These are phyloP conservation scores for Onychomys torridus DNA, from an alignment of 2,797 vertebrate species.

Conservation along the genomic window DNA sequence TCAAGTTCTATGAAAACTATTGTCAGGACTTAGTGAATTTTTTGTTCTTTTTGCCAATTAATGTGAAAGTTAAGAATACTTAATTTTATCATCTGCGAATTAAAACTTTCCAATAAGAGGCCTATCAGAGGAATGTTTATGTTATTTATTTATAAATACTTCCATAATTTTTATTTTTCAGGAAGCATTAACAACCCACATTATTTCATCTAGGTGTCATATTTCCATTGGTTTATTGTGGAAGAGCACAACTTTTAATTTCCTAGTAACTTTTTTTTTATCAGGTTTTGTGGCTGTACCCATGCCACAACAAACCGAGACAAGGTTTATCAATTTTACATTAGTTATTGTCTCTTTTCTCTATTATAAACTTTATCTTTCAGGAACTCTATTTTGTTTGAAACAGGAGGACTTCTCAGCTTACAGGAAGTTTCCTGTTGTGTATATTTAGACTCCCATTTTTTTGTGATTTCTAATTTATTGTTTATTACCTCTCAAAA, in stretches of 20 bases:
- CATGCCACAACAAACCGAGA: no score
- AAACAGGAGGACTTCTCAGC: slow-evolving; percentile 4
- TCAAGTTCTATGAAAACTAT: slow-evolving; percentile 25
- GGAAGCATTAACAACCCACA: slow-evolving; percentile 11
- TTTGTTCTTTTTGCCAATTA: slow-evolving; percentile 4
- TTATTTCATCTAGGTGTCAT: not conserved
- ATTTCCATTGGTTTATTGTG: slow-evolving; percentile 30
- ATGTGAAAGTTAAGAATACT: not conserved
- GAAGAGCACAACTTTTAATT: not conserved
- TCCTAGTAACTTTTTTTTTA: slow-evolving; percentile 6
- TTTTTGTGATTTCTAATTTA: not conserved
- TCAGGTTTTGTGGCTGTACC: no score
- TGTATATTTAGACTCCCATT: not conserved
- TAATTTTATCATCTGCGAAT: slow-evolving; percentile 11
- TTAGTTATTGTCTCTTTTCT: slow-evolving; percentile 26
- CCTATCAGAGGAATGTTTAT: not conserved
- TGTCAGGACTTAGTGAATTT: slow-evolving; percentile 14
- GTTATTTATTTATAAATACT: slow-evolving; percentile 3
- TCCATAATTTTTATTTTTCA: not conserved
- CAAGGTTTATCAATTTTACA: not conserved
- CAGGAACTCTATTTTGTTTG: not conserved
- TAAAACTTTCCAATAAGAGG: slow-evolving; percentile 6
- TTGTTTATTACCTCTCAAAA: slow-evolving; percentile 4
- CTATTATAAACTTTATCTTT: slow-evolving; percentile 12
- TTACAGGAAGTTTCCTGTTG: not conserved